Base-by-base conservation (phyloP, 53 echinoderm and acorn worm genomes). In the Astropecten irregularis region DNA sequence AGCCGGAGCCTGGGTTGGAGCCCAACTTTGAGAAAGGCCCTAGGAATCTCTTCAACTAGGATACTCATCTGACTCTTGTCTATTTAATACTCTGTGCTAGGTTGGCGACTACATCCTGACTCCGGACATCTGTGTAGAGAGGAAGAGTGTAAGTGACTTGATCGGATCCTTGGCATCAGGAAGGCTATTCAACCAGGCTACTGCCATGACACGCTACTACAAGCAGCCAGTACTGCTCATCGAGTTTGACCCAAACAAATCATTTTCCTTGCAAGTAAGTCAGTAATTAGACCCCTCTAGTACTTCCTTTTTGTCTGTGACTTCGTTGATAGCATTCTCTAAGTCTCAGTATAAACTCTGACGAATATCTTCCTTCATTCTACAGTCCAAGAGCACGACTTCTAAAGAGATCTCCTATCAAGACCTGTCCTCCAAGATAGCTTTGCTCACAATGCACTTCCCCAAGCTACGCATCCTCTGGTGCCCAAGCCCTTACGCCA, bases 51-150 rank as follows among this genome's bases (percentile, higher is more conserved):
- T n/a, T n/a, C n/a, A n/a, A n/a, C n/a, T n/a, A n/a, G n/a, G n/a
- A n/a, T n/a, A n/a, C n/a, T n/a, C n/a, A n/a, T n/a, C n/a, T n/a
- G n/a, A n/a, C n/a, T n/a, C n/a, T n/a, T n/a, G n/a, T n/a, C n/a
- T n/a, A n/a, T n/a, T n/a, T n/a, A n/a, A n/a, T n/a, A n/a, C n/a
- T n/a, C n/a, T n/a, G n/a, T n/a, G n/a, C n/a, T n/a, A 92, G 92
- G 99, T 97, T 42, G 99, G 99, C 18, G 99, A 97, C 69, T 97
- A 97, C 81, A 97, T 97, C 68, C 83, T 97, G 58, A 97, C 99
- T 2, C 99, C 99, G 3, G 94, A 97, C 30, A 92, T 97, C 54
- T 97, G 99, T 28, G 99, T 97, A 6, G 99, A 97, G 83, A 83
- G 99, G 55, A 97, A 97, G 84, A 97, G 99, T 54, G 66, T 97